Conservation (phyloP, 2,113 vertebrate species). For the Eupsittula cactorum region DNA sequence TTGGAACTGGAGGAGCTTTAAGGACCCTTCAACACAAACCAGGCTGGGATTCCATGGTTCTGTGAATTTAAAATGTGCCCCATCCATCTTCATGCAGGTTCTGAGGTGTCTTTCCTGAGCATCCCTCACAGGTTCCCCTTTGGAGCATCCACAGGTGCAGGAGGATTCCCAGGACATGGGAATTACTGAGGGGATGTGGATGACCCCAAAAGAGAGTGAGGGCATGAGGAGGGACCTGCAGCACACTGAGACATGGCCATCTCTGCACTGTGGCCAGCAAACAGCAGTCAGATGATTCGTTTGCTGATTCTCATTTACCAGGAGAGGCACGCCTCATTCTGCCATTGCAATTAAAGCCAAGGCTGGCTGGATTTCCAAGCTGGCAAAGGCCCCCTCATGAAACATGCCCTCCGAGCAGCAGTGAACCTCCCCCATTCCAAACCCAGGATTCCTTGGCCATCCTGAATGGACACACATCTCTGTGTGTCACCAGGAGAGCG, state of each 20-base stretch:
- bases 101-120: not conserved
- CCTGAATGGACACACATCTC: not conserved
- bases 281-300: rapidly evolving
- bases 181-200: not conserved
- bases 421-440: not conserved
- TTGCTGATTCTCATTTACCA: not conserved
- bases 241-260: rapidly evolving
- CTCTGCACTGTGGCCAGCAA: rapidly evolving
- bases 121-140: not conserved
- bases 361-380: not conserved
- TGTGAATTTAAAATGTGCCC: not conserved
- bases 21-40: not conserved
- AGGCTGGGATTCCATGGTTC: not conserved
- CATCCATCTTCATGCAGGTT: rapidly evolving
- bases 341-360: not conserved
- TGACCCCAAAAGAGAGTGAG: not conserved
- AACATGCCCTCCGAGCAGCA: not conserved
- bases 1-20: not conserved
- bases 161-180: rapidly evolving
- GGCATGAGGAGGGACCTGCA: rapidly evolving
- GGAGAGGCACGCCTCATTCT: not conserved
- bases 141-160: not conserved
- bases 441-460: rapidly evolving
- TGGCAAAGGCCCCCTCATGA: not conserved
- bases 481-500: rapidly evolving